phyloP scores from a whole-genome alignment of 64 coral and sea anemone species.

The Montipora cactus region DNA sequence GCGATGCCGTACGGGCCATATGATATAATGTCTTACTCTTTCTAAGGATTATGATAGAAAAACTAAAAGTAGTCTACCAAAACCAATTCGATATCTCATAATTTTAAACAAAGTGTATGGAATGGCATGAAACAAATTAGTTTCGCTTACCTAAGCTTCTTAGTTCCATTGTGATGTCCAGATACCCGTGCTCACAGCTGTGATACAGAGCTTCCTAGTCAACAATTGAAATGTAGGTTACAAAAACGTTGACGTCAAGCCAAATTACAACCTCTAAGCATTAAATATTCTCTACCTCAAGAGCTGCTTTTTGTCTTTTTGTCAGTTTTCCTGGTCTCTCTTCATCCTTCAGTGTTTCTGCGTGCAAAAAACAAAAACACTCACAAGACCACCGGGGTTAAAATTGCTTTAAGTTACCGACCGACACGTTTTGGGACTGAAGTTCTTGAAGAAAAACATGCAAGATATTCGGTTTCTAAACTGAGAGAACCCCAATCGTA shows the following conservation, averaged over 20 bases:
- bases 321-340: constrained; percentile 3
- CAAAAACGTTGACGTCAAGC: not conserved
- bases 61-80: too few species aligned
- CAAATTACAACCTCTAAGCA: not conserved
- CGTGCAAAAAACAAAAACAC: not conserved
- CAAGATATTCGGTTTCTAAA: too few species aligned
- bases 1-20: too few species aligned
- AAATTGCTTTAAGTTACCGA: too few species aligned
- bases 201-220: constrained; percentile 87
- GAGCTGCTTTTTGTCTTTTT: constrained; percentile 48
- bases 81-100: too few species aligned
- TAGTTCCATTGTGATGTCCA: constrained; percentile 88
- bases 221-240: not conserved
- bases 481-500: too few species aligned
- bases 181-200: constrained; percentile 87
- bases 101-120: too few species aligned
- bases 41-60: too few species aligned
- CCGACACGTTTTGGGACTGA: too few species aligned
- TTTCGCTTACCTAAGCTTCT: constrained; percentile 74
- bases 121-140: not conserved
- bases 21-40: too few species aligned
- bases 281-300: constrained; percentile 15
- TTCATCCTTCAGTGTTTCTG: not conserved
- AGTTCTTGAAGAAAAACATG: too few species aligned
- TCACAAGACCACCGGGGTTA: too few species aligned